Evolutionary conservation across 1,140 invertebrate species (phyloP), one percentile per base, ranked within the genome.

Genomic region (Catajapyx aquilonaris): DNA sequence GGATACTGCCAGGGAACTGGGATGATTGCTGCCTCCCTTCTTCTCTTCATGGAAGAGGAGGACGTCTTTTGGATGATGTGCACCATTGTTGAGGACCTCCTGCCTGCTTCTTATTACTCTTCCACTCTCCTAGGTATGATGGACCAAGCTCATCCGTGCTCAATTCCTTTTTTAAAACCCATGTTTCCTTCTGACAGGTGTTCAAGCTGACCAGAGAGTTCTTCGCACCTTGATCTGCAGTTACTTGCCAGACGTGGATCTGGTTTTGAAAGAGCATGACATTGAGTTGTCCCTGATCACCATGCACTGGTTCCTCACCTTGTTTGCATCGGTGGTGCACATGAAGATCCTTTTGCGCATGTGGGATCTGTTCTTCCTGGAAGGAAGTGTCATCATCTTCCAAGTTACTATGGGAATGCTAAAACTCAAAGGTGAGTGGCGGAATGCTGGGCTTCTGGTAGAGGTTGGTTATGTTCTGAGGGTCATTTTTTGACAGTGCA

Each of bases 41-140:
- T 99, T 39, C 64, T 99, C 1, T 71, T 98, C 35, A 70, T 97
- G 61, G 91, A 96, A 61, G 94, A 99, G 65, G 94, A 98, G 62
- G 90, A 96, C 62, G 75, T 86, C 34, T 99, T 98, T 65, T 98
- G 94, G 94, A 80, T 95, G 60, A 87, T 97, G 83, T 81, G 84
- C 48, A 83, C 87, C 10, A 88, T 98, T 49, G 87, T 98, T 7
- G 93, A 98, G 70, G 91, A 98, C 61, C 63, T 97, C 13, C 64
- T 98, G 39, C 94, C 94, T 37, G 85, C 91, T 37, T 93, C 88
- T 4, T 98, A 96, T 62, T 98, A 95, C 60, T 91, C 87, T 33
- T 84, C 85, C 40, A 91, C 87, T 22, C 65, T 97, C 17, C 70
- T 94, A 52, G 88, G 88, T 68, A 60, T 50, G 37, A 15, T 15